Conservation (phyloP, 2,797 vertebrate genomes). For the Orientallactaga sibirica region DNA sequence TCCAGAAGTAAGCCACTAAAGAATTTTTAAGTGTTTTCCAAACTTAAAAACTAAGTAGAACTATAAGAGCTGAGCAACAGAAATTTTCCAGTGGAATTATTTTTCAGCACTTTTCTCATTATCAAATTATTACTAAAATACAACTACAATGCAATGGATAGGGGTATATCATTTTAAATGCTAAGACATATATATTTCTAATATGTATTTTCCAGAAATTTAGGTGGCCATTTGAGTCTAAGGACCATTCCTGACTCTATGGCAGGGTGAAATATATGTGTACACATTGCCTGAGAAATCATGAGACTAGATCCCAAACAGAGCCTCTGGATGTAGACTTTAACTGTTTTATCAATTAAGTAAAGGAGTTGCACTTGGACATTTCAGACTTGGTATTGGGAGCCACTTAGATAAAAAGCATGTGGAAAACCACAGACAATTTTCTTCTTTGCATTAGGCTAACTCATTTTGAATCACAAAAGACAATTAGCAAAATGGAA, state of each 20-base stretch:
- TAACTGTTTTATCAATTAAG: neutral
- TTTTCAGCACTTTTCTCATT: neutral
- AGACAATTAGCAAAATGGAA: neutral
- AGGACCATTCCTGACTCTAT: neutral
- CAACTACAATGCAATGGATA: neutral
- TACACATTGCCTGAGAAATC: neutral
- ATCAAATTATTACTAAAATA: neutral
- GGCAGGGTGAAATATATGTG: too few species aligned
- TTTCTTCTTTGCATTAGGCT: neutral
- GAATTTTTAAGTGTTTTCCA: neutral
- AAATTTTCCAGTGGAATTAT: neutral
- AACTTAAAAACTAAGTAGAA: neutral
- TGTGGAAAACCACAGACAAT: neutral
- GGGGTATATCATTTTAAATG: neutral
- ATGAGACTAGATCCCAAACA: neutral
- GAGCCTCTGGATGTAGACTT: neutral
- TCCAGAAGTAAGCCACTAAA: constrained; percentile 29
- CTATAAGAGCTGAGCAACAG: neutral
- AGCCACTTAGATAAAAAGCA: neutral
- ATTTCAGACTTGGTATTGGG: neutral
- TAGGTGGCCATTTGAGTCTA: neutral
- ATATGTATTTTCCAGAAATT: neutral
- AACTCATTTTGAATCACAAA: constrained; percentile 50
- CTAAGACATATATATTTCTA: neutral
- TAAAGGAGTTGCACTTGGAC: neutral